A percentile compares a stretch with the other conserved stretches of the same genome.
These are phyloP conservation scores for Malurus cyaneus DNA, from an alignment of 2,113 vertebrate species.

Conservation along the genomic window DNA sequence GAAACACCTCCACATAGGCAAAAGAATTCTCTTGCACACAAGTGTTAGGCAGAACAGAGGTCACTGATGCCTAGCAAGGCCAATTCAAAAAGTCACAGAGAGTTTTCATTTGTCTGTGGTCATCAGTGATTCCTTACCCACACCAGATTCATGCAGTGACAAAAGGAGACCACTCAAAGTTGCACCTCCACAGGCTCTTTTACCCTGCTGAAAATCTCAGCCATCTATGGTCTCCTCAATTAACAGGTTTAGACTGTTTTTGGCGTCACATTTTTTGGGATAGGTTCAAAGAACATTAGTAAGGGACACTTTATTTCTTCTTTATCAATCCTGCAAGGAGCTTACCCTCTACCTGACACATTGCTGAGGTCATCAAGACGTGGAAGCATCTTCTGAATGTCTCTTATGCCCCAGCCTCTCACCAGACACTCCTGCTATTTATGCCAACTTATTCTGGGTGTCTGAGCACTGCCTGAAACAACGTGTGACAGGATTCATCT, in stretches of 20 bases:
- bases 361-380: not conserved
- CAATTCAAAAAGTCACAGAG: not conserved
- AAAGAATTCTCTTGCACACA: not conserved
- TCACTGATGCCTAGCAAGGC: not conserved
- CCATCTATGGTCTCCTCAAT: not conserved
- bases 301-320: not conserved
- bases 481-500: not conserved
- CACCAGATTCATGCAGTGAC: fast-evolving
- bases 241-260: not conserved
- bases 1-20: not conserved
- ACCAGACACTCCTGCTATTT: not conserved
- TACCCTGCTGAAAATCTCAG: not conserved
- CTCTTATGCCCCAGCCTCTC: not conserved
- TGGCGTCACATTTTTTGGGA: not conserved
- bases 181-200: not conserved
- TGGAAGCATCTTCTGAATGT: not conserved
- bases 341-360: not conserved
- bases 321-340: not conserved
- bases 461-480: not conserved
- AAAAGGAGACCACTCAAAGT: not conserved
- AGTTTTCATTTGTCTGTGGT: not conserved
- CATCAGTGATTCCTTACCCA: not conserved
- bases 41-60: not conserved
- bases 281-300: not conserved
- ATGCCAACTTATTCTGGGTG: not conserved